Base-by-base conservation (phyloP, 2,888 invertebrate genomes). In the Dryococelus australis region DNA sequence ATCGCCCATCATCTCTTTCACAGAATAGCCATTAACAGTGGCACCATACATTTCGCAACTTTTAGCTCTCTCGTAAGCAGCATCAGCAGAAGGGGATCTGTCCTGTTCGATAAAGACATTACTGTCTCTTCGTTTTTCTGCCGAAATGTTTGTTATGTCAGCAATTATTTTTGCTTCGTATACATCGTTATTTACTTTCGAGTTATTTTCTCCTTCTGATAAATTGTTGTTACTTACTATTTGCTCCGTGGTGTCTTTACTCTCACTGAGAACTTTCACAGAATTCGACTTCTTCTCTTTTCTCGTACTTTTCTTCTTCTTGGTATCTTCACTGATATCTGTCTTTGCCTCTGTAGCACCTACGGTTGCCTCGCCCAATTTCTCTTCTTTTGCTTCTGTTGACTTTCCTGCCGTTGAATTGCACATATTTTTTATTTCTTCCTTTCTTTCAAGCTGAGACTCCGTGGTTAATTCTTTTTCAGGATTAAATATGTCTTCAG, bases 401-500 rank as follows among this genome's bases (percentile, higher is more conserved):
- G 16, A 10, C 16, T 47, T 47, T 10, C 8, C 47, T 47, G 47
- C 47, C 10, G 12, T 8, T 47, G 16, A 78, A 53, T 47, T 51
- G 2, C 20, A 13, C 47, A 43, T 88, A 51, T 79, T 87, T 87
- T 28, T 86, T 24, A 53, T n/a, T 28, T 43, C 47, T 86, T 85
- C 86, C 47, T 84, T 85, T 53, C 80, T 87, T 47, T n/a, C 87
- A 24, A 12, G 26, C 85, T 86, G 78, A 43, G 26, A 87, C 53
- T 35, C 43, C 51, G 85, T 87, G 35, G 51, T 35, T 86, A 28
- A 79, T 92, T 89, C 90, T 92, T 78, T 91, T 91, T 90, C 35
- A 35, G 35, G 1, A 3, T 35, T 35, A 35, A 3, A 35, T 35
- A 35, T 91, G 92, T 51, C 91, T 91, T 87, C 92, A 92, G 27